These are phyloP conservation scores for Cosmia trapezina DNA, from an alignment of 2,888 invertebrate genomes.

Conservation along the genomic window DNA sequence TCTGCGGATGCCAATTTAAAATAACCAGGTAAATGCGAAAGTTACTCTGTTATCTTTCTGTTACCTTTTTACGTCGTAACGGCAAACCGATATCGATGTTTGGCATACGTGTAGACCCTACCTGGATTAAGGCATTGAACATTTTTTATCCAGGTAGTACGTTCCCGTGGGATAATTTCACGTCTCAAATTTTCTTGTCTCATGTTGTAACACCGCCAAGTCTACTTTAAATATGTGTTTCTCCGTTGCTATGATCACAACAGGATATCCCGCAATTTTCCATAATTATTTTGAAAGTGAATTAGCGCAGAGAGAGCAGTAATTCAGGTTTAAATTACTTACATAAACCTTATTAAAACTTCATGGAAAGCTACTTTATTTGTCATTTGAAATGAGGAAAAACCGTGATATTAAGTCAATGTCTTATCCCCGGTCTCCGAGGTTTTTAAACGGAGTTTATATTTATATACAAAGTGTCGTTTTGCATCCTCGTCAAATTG, in stretches of 20 bases:
- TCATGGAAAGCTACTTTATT: constrained; percentile 5
- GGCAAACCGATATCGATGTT: background rate
- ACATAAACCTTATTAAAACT: constrained; percentile 6
- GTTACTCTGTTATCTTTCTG: background rate
- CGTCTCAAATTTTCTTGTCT: background rate
- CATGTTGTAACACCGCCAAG: background rate
- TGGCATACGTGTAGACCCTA: background rate
- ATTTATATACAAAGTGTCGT: no score
- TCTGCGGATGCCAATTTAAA: no score
- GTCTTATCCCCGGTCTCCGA: no score
- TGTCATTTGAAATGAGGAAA: background rate
- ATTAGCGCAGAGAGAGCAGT: constrained; percentile 23
- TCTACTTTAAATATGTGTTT: background rate
- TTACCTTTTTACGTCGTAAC: background rate
- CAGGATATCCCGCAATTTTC: constrained; percentile 31
- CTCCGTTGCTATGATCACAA: background rate
- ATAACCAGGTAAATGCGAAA: background rate
- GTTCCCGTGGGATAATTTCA: background rate
- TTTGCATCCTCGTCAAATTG: no score
- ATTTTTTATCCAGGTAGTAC: background rate
- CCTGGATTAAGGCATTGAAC: background rate
- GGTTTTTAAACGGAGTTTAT: background rate
- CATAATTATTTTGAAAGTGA: constrained; percentile 33
- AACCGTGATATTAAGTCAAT: background rate
- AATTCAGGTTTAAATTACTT: constrained; percentile 16